phyloP scores from a whole-genome alignment of 2,888 invertebrate species.

The Griposia aprilina region DNA sequence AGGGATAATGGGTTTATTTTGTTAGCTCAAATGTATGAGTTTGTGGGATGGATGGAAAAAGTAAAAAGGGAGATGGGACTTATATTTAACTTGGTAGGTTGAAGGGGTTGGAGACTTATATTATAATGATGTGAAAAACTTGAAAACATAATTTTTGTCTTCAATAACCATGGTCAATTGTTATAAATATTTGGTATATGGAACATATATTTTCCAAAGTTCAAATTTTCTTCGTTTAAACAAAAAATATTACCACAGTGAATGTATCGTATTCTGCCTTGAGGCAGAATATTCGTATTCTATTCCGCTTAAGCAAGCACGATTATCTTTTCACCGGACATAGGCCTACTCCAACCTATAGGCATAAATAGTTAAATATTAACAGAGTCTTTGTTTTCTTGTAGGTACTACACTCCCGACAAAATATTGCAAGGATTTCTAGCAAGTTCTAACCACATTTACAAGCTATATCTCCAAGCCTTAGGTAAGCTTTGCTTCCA shows the following conservation, averaged over 20 bases:
- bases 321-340: background rate
- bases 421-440: constrained; percentile 1
- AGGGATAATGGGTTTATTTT: constrained; percentile 69
- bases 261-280: background rate
- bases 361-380: background rate
- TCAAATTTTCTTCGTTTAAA: background rate
- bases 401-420: background rate
- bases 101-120: background rate
- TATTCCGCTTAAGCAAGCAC: background rate
- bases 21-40: constrained; percentile 63
- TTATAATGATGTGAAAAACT: background rate
- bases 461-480: constrained; percentile 21
- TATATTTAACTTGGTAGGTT: background rate
- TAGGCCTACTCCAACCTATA: background rate
- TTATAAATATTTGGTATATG: background rate
- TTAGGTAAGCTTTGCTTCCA: constrained; percentile 37
- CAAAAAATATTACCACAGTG: accelerated
- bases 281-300: too few relatives aligned
- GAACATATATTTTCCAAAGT: background rate
- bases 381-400: background rate
- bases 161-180: background rate
- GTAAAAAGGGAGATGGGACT: constrained; percentile 7
- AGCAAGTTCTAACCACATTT: constrained; percentile 7
- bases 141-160: background rate
- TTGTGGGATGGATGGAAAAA: constrained; percentile 47